Conservation (phyloP, 1,140 invertebrate species). For the Amphibalanus amphitrite region DNA sequence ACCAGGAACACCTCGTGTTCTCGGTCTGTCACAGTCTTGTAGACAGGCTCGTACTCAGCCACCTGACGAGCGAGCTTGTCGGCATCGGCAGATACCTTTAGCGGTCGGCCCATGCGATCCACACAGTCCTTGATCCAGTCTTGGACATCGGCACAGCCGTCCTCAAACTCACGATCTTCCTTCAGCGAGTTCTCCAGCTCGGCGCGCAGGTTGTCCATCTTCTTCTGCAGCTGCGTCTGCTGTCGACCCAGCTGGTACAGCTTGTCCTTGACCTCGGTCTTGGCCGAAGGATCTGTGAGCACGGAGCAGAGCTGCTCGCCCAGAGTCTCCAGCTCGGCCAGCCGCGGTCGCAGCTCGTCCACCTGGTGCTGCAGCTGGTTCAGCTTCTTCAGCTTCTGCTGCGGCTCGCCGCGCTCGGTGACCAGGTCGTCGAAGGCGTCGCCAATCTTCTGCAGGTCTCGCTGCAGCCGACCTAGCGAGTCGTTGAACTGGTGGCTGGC, state of each 20-base stretch:
- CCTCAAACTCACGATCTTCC: slow-evolving; percentile 57
- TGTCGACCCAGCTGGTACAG: slow-evolving; percentile 60
- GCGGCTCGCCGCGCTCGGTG: slow-evolving; percentile 52
- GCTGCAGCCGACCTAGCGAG: slow-evolving; percentile 53
- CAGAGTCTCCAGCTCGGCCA: slow-evolving; percentile 72
- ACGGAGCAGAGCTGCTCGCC: slow-evolving; percentile 70
- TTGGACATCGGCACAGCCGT: slow-evolving; percentile 63
- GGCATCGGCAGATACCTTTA: slow-evolving; percentile 67
- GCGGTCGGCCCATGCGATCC: slow-evolving; percentile 47
- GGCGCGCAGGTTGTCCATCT: slow-evolving; percentile 70
- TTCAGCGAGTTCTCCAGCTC: slow-evolving; percentile 69
- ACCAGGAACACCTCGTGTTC: slow-evolving; percentile 90
- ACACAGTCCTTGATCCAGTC: slow-evolving; percentile 71
- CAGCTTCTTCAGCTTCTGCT: slow-evolving; percentile 68
- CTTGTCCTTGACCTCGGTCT: slow-evolving; percentile 76
- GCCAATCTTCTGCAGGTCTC: slow-evolving; percentile 62
- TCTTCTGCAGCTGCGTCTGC: slow-evolving; percentile 68
- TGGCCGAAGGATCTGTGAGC: slow-evolving; percentile 72
- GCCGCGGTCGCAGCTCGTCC: slow-evolving; percentile 62
- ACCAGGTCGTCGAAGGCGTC: slow-evolving; percentile 69
- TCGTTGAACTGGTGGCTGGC: slow-evolving; percentile 80
- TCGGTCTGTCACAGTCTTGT: slow-evolving; percentile 66
- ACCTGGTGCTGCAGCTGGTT: slow-evolving; percentile 64
- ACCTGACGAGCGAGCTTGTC: slow-evolving; percentile 69
- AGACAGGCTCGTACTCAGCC: slow-evolving; percentile 60